Percentiles rank a stretch among this genome's conserved stretches.
Evolutionary conservation across 2,888 invertebrate genomes (phyloP).

Genomic region (Lasioglossum villosulum): DNA sequence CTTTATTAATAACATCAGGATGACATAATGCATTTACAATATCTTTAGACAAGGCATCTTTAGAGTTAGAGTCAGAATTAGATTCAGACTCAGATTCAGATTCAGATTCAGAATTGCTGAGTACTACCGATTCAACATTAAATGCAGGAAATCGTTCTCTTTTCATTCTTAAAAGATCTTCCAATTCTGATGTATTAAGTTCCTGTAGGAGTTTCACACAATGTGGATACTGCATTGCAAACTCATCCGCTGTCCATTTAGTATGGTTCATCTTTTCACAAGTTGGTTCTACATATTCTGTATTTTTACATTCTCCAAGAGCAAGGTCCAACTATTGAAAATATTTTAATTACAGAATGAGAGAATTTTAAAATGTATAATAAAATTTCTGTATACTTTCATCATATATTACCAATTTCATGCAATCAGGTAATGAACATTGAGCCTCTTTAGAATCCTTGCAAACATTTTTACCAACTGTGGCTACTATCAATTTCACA

Average conservation of each 20-base stretch:
- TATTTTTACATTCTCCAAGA: conserved; percentile 68
- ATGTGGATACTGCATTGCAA: conserved; percentile 68
- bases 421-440: conserved; percentile 66
- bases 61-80: neutral
- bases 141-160: conserved; percentile 64
- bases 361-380: neutral
- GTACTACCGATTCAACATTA: conserved; percentile 12
- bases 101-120: conserved; percentile 4
- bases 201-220: conserved; percentile 61
- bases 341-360: conserved; percentile 1
- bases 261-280: conserved; percentile 39
- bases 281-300: neutral
- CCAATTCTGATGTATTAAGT: conserved; percentile 66
- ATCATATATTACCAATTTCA: conserved; percentile 75
- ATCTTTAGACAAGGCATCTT: conserved; percentile 76
- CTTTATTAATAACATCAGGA: conserved; percentile 86
- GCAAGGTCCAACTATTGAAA: conserved; percentile 73
- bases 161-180: conserved; percentile 69
- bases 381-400: neutral
- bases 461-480: conserved; percentile 73
- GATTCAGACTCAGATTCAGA: neutral
- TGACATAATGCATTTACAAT: conserved; percentile 89
- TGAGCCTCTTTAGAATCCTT: conserved; percentile 61
- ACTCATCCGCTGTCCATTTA: conserved; percentile 66
- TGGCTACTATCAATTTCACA: conserved; percentile 78